Evolutionary conservation across 2,888 invertebrate species (phyloP), one percentile per base, ranked within the genome.

Genomic region (Aplocera efformata): DNA sequence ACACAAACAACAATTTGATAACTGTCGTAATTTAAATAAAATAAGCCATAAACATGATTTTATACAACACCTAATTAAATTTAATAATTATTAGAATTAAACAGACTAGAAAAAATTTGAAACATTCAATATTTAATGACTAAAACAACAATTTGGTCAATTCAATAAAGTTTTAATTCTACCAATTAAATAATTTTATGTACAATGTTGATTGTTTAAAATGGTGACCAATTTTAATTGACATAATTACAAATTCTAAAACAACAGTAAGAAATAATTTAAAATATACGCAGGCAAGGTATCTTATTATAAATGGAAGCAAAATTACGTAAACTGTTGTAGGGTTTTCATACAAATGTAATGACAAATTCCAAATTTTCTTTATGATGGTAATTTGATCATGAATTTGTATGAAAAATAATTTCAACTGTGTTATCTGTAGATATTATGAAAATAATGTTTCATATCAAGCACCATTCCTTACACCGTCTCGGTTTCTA

Each of bases 131-230:
- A 50, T 51, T 45, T 43, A 49, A 26, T 23, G n/a, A 71, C 63
- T 68, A 71, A 76, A 76, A 71, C 65, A 79, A 80, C 74, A 61
- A 72, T 67, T 79, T 81, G 81, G 80, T 79, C 80, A 67, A 67
- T 70, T 58, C 70, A 60, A 65, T 40, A 76, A 71, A 65, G 65
- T 61, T 61, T 42, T 49, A 57, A 43, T 39, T 52, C 23, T 22
- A 23, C 17, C 6, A 7, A n/a, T n/a, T 17, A 17, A 17, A 17
- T 17, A 17, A 17, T 17, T 17, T 17, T 3, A 17, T 17, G 2
- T 17, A n/a, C n/a, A n/a, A n/a, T n/a, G n/a, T n/a, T n/a, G n/a
- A 24, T 32, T 39, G 3, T 5, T 10, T 11, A 32, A n/a, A n/a
- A n/a, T 17, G 13, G 13, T 17, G 13, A 17, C 13, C 13, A 2